phyloP scores from a whole-genome alignment of 1,140 invertebrate genomes.

The Dreissena polymorpha region DNA sequence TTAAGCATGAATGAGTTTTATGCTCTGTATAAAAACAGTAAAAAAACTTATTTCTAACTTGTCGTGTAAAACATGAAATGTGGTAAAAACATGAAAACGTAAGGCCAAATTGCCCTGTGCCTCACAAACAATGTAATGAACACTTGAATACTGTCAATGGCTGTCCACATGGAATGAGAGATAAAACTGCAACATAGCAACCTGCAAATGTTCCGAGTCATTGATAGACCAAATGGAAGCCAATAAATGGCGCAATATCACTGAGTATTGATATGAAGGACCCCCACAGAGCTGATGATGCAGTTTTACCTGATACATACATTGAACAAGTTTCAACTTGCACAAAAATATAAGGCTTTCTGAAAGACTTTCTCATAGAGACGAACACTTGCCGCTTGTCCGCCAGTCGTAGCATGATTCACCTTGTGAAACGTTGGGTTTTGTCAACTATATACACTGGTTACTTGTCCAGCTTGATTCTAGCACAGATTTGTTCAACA shows the following conservation, averaged over 20 bases:
- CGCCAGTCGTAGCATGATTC: background rate
- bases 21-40: background rate
- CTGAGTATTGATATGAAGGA: background rate
- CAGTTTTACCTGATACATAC: constrained; percentile 38
- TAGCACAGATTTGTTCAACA: constrained; percentile 37
- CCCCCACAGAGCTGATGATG: background rate
- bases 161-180: background rate
- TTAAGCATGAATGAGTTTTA: background rate
- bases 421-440: background rate
- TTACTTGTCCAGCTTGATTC: background rate
- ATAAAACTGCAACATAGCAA: background rate
- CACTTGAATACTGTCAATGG: constrained; percentile 4
- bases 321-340: constrained; percentile 2
- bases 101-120: background rate
- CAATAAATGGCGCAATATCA: constrained; percentile 16
- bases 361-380: constrained; percentile 45
- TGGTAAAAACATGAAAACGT: background rate
- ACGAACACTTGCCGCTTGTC: constrained; percentile 5
- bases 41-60: background rate
- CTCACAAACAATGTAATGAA: background rate
- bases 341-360: constrained; percentile 43
- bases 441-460: background rate
- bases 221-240: background rate
- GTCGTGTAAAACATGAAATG: background rate
- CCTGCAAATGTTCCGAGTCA: background rate